Evolutionary conservation across 2,888 invertebrate species (phyloP), one percentile per base, ranked within the genome.

Genomic region (Limulus polyphemus): DNA sequence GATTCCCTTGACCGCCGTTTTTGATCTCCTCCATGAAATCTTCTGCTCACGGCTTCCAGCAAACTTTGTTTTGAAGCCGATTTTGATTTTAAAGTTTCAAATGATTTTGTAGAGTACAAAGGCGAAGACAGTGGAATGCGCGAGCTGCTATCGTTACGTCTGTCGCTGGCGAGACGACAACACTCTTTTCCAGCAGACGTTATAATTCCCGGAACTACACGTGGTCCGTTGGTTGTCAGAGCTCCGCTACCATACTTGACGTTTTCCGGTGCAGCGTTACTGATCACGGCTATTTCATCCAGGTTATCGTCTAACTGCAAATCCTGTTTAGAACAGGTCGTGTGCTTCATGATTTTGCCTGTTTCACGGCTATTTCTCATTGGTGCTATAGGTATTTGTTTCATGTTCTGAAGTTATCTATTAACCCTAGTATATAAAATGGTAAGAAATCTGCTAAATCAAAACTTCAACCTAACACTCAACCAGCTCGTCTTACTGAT

Each of bases 31-130:
- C 32, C 32, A 56, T 73, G 72, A 57, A 74, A 83, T 77, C 87
- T 86, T 77, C 86, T 86, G 76, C 86, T 86, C 78, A 88, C 86
- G 77, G 90, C 77, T 77, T 84, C 83, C 71, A 84, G 76, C 62
- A 84, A 80, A 72, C 83, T 83, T 75, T 83, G 82, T 71, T 81
- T 79, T 55, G 83, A 83, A 57, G 81, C 81, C 59, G 83, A 81
- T 74, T 80, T 81, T 16, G 74, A 69, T 56, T 74, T 74, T 60
- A 73, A 72, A 51, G 74, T 74, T 32, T 63, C 65, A 67, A 65
- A 67, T 1, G 69, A 61, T 11, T 63, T 65, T 47, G 67, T 59
- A 56, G 68, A 48, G 17, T 66, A 66, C 47, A 66, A 55, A 3
- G 66, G 66, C 17, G 66, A 66, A 11, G 66, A 63, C 0, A 63